Conservation (phyloP, 2,113 vertebrate species). For the Apaloderma vittatum region DNA sequence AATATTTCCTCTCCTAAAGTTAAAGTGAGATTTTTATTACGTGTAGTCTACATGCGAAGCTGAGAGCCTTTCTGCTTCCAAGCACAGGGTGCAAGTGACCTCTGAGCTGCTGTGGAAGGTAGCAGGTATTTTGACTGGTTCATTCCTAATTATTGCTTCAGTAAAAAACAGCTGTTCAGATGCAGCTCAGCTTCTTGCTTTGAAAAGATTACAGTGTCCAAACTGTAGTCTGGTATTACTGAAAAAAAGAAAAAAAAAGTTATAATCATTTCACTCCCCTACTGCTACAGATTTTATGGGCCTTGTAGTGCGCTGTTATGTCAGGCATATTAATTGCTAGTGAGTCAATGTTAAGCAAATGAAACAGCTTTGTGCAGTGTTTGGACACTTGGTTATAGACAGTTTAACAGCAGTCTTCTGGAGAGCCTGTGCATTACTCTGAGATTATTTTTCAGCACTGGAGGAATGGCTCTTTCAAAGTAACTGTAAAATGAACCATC, state of each 20-base stretch:
- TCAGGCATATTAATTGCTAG: slow-evolving; percentile 66
- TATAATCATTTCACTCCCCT: slow-evolving; percentile 67
- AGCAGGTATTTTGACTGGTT: slow-evolving; percentile 44
- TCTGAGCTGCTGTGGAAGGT: neutral
- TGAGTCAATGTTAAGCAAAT: slow-evolving; percentile 58
- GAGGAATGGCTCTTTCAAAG: slow-evolving; percentile 52
- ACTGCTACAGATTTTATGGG: slow-evolving; percentile 61
- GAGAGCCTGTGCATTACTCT: slow-evolving; percentile 43
- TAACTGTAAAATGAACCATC: slow-evolving; percentile 58
- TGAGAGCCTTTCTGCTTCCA: neutral
- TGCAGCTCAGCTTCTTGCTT: slow-evolving; percentile 54
- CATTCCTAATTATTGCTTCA: slow-evolving; percentile 59
- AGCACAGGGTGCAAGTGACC: neutral
- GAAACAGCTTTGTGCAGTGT: slow-evolving; percentile 54
- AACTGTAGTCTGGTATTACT: slow-evolving; percentile 56
- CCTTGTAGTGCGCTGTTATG: slow-evolving; percentile 41
- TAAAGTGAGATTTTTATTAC: neutral
- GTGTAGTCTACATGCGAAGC: neutral
- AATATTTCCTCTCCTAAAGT: neutral
- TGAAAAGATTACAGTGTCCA: slow-evolving; percentile 66
- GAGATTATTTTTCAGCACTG: slow-evolving; percentile 56
- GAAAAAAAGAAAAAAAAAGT: slow-evolving; percentile 34
- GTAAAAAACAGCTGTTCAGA: slow-evolving; percentile 75
- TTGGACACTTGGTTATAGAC: slow-evolving; percentile 72
- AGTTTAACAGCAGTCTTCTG: slow-evolving; percentile 70